Conservation (phyloP, 1,140 invertebrate species). For the Papilio helenus region DNA sequence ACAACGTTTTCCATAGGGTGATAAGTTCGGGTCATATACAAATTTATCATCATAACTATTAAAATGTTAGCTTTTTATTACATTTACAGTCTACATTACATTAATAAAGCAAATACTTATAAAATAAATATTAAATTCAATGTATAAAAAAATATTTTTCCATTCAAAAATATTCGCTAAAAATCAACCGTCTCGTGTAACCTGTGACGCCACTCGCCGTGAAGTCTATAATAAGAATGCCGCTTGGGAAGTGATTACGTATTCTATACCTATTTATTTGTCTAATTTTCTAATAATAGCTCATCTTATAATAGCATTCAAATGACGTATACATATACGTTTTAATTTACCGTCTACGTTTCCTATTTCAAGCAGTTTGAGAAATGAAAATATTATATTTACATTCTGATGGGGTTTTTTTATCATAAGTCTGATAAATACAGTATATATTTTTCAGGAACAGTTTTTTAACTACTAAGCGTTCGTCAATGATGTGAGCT, state of each 20-base stretch:
- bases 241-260: conserved; percentile 55
- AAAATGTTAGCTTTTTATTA: too few relatives aligned
- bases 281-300: conserved; percentile 64
- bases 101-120: not conserved
- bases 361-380: not conserved
- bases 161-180: conserved; percentile 13
- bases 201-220: conserved; percentile 38
- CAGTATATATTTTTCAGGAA: not conserved
- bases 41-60: too few relatives aligned
- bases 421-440: not conserved
- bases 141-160: not conserved
- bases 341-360: conserved; percentile 24
- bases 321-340: conserved; percentile 41
- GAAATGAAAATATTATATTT: not conserved
- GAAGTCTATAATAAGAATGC: conserved; percentile 48
- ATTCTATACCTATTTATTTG: conserved; percentile 48
- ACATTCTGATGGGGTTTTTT: not conserved
- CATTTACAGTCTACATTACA: too few relatives aligned
- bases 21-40: too few relatives aligned
- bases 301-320: conserved; percentile 44
- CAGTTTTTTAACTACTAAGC: not conserved
- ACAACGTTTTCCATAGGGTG: too few relatives aligned
- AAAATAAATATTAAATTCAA: not conserved
- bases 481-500: conserved; percentile 24
- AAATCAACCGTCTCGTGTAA: conserved; percentile 33